phyloP scores from a whole-genome alignment of 2,113 vertebrate species.

The Ptilorrhoa leucosticta region DNA sequence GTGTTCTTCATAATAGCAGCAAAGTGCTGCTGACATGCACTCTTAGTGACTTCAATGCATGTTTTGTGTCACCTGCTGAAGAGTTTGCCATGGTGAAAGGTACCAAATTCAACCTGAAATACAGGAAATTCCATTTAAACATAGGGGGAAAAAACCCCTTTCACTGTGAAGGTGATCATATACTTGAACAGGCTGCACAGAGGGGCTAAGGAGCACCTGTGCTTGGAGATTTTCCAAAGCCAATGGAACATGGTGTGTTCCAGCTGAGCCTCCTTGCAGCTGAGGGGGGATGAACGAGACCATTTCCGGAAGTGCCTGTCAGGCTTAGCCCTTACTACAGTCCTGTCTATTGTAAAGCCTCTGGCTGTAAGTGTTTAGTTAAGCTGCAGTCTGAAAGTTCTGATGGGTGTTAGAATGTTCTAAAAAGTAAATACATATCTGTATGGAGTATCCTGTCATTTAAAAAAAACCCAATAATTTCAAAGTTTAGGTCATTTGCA shows the following conservation, averaged over 20 bases:
- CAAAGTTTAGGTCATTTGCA: background rate
- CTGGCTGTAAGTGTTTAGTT: background rate
- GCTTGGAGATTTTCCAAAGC: background rate
- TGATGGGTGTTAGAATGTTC: background rate
- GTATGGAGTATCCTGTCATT: background rate
- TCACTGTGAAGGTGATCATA: background rate
- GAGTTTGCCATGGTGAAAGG: background rate
- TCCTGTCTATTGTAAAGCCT: background rate
- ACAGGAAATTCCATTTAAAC: background rate
- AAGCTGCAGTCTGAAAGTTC: background rate
- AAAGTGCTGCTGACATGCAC: background rate
- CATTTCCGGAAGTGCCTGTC: background rate
- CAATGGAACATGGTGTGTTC: background rate
- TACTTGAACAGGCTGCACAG: background rate
- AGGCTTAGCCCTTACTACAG: background rate
- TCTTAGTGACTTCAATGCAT: background rate
- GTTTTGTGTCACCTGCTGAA: background rate
- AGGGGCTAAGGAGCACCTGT: background rate
- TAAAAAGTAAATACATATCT: background rate
- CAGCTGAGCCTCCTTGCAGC: background rate
- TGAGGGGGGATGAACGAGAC: background rate
- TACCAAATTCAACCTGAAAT: background rate
- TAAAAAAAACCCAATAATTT: background rate
- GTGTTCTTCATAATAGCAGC: background rate
- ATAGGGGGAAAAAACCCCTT: fast-evolving